Evolutionary conservation across 2,113 vertebrate species (phyloP), one percentile per base, ranked within the genome.

Genomic region (Columba janthina): DNA sequence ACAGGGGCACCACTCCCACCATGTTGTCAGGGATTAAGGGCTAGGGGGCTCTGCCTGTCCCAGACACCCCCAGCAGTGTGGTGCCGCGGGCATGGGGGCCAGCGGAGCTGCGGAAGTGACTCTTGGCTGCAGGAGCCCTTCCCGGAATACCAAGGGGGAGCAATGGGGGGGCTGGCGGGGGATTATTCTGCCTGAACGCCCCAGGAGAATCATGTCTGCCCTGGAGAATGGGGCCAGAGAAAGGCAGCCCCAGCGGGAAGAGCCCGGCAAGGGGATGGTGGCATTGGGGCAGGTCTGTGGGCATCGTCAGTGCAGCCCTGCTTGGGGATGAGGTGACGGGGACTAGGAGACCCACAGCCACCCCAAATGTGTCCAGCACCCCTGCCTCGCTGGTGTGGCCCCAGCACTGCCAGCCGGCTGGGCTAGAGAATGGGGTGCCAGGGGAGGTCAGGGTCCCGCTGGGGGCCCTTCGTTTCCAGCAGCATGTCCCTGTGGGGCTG

Each of bases 171-270:
- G 87, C 19, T 12, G 6, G 85, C 25, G 85, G 92, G 90, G 94
- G 94, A 97, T 93, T 95, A 44, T 97, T 97, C 96, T 96, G 96
- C 96, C 94, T 97, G 96, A 97, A 80, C 0, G 83, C 86, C 69
- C 76, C 1, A 2, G 56, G 92, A 95, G 86, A 97, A 95, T 97
- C 31, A 48, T 90, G 92, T 88, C 90, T 28, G 42, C 79, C 88
- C 67, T 9, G 4, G 78, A 96, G 92, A 95, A 94, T 77, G 92
- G 76, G 76, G 95, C 75, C 8, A 0, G 83, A 91, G 85, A 94
- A 93, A 92, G 92, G 90, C 90, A 91, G 88, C 77, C 80, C 77
- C 7, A 7, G 17, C 0, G 4, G 54, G 42, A 87, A 93, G 84
- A 4, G 2, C 74, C 86, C 4, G 1, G 51, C 53, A 38, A 61